These are phyloP conservation scores for Tromatobia lineatoria DNA, from an alignment of 2,888 invertebrate species.

Conservation along the genomic window DNA sequence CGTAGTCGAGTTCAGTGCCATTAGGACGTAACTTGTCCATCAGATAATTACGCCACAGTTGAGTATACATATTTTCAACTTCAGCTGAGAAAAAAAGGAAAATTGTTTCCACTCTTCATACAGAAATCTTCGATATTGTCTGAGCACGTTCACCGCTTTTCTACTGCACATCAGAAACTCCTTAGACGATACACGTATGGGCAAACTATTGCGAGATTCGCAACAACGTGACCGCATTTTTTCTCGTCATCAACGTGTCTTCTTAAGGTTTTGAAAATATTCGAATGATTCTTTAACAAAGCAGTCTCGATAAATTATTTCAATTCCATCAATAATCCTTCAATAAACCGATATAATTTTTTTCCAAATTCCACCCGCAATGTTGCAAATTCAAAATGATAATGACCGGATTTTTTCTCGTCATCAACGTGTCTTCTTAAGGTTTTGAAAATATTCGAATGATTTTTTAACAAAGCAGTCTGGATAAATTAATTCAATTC, in stretches of 20 bases:
- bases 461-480: too few relatives aligned
- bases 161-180: slow-evolving; percentile 36
- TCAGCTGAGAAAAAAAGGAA: slow-evolving; percentile 1
- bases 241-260: slow-evolving; percentile 13
- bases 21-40: slow-evolving; percentile 18
- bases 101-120: neutral
- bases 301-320: too few relatives aligned
- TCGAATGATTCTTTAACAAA: neutral
- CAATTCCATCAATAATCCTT: too few relatives aligned
- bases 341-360: too few relatives aligned
- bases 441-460: neutral
- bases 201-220: slow-evolving; percentile 62
- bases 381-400: neutral
- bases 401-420: slow-evolving; percentile 64
- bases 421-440: neutral
- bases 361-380: too few relatives aligned
- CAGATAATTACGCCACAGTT: slow-evolving; percentile 40
- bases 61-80: slow-evolving; percentile 18
- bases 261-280: neutral
- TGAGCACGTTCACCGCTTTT: slow-evolving; percentile 55
- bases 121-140: slow-evolving; percentile 48
- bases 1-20: neutral
- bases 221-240: slow-evolving; percentile 64
- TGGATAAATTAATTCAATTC: too few relatives aligned
- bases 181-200: slow-evolving; percentile 2